These are phyloP conservation scores for Eristalis intricaria DNA, from an alignment of 2,888 invertebrate genomes.

Conservation along the genomic window DNA sequence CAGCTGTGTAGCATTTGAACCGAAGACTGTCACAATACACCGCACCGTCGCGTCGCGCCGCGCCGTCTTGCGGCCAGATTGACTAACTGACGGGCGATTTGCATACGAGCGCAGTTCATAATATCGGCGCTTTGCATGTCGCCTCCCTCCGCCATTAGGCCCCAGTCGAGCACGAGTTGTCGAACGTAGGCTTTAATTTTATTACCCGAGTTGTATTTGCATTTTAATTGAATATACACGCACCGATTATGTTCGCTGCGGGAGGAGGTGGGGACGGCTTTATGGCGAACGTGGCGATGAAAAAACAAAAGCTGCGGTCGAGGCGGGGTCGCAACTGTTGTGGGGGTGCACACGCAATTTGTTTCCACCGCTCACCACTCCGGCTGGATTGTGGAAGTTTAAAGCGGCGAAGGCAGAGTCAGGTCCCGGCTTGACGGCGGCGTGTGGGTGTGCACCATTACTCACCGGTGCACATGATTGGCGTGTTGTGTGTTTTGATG, in stretches of 20 bases:
- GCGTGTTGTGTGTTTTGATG: slow-evolving; percentile 72
- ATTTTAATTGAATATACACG: slow-evolving; percentile 72
- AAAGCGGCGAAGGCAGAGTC: slow-evolving; percentile 20
- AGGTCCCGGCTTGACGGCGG: slow-evolving; percentile 25
- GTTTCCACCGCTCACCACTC: slow-evolving; percentile 22
- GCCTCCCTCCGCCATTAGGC: slow-evolving; percentile 44
- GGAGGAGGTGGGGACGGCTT: background rate
- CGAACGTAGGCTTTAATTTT: slow-evolving; percentile 71
- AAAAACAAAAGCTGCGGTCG: slow-evolving; percentile 59
- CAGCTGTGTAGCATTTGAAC: slow-evolving; percentile 40
- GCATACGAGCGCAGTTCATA: slow-evolving; percentile 66
- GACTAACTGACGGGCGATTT: slow-evolving; percentile 59
- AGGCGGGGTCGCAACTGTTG: slow-evolving; percentile 29
- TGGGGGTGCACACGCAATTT: slow-evolving; percentile 69
- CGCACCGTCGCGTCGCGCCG: slow-evolving; percentile 15
- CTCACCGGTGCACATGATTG: slow-evolving; percentile 62
- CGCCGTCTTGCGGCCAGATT: slow-evolving; percentile 22
- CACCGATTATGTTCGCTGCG: slow-evolving; percentile 42
- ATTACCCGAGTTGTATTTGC: slow-evolving; percentile 66
- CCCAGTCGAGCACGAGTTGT: slow-evolving; percentile 50
- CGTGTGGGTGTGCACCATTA: slow-evolving; percentile 63
- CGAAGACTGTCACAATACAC: slow-evolving; percentile 46
- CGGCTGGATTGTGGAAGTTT: background rate
- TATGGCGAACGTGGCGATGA: slow-evolving; percentile 31
- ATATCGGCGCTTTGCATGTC: slow-evolving; percentile 69